Conservation (phyloP, 2,888 invertebrate genomes). For the Drosophila ustulata region DNA sequence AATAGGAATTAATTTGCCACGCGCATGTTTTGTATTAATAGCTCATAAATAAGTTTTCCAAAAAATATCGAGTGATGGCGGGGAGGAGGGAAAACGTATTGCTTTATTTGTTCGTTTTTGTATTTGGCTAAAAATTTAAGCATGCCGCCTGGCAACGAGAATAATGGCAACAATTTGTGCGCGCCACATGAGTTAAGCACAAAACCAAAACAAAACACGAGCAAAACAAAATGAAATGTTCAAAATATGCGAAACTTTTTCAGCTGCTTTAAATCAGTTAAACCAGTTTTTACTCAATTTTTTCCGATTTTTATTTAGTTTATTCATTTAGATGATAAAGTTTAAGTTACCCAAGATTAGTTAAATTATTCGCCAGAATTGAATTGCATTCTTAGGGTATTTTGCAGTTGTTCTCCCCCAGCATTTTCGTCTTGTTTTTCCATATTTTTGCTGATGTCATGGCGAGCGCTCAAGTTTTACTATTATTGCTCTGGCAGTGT, state of each 20-base stretch:
- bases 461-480: constrained; percentile 60
- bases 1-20: constrained; percentile 48
- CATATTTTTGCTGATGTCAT: constrained; percentile 72
- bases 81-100: constrained; percentile 46
- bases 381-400: constrained; percentile 6
- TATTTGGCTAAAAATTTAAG: constrained; percentile 41
- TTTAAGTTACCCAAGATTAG: background rate
- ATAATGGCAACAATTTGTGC: constrained; percentile 24
- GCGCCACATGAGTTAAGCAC: constrained; percentile 30
- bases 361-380: background rate
- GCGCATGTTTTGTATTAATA: constrained; percentile 69
- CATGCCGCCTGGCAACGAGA: constrained; percentile 39
- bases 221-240: background rate
- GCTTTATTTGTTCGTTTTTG: constrained; percentile 53
- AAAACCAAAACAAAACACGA: constrained; percentile 11
- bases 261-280: constrained; percentile 42
- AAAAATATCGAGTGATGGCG: constrained; percentile 32
- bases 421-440: constrained; percentile 1
- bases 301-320: constrained; percentile 1
- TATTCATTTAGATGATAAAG: background rate
- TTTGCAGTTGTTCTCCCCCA: background rate
- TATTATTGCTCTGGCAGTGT: constrained; percentile 60
- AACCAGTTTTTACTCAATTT: constrained; percentile 30
- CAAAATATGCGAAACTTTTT: constrained; percentile 34
- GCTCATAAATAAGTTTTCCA: constrained; percentile 70